Base-by-base conservation (phyloP, 2,888 invertebrate species). In the Seladonia tumulorum region DNA sequence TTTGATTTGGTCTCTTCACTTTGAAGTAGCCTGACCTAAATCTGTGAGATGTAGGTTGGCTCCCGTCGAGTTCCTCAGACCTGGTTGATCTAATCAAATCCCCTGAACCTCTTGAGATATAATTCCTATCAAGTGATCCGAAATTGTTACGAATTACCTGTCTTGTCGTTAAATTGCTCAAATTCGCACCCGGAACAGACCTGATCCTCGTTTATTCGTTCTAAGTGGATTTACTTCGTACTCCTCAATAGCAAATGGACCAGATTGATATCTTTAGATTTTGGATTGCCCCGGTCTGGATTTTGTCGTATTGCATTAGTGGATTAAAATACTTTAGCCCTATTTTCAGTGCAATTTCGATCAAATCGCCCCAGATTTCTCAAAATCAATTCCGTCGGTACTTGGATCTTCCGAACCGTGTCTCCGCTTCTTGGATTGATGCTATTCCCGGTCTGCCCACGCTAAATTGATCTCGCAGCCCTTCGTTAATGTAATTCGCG, bases 71-170 rank as follows among this genome's bases (percentile, higher is more conserved):
- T 60, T 25, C 49, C 49, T 53, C 49, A 22, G 18, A 53, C 25
- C 60, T 60, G 60, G 60, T 60, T 60, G 60, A 25, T 60, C 60
- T 60, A 60, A 60, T 60, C 60, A 25, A 25, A 60, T 60, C 60
- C 60, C 14, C 5, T 1, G 16, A 60, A 60, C 60, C 60, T 60
- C 60, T 25, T 25, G 60, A 60, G 60, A 25, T 14, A 60, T 60
- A 60, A 60, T 60, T 25, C 60, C 25, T 25, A 14, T 25, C 14
- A 25, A 60, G 60, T 16, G 60, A 2, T 16, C 12, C 60, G 60
- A 25, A 60, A 60, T 60, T 60, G 60, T 60, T 25, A 14, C 25
- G 12, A n/a, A 60, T 60, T 14, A 16, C 25, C 60, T 25, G 12
- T 14, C n/a, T 16, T 25, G 5, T 25, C 5, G 16, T 25, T 14